Conservation (phyloP, 2,888 invertebrate species). For the Idaea aversata region DNA sequence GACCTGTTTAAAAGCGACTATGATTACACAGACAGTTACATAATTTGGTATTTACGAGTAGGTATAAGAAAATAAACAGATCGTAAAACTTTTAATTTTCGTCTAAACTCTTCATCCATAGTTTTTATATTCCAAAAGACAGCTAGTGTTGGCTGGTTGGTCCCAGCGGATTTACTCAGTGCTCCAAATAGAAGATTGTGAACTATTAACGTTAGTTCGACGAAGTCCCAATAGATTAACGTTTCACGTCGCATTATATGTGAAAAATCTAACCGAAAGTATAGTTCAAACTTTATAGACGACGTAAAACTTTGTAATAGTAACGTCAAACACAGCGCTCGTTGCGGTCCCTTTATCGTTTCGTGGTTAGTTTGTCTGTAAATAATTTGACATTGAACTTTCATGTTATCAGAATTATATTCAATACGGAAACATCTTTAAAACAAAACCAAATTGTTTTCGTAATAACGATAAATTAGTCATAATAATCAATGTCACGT, state of each 20-base stretch:
- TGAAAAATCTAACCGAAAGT: slow-evolving; percentile 36
- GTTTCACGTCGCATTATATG: slow-evolving; percentile 32
- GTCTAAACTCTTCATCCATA: slow-evolving; percentile 17
- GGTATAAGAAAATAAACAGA: neutral
- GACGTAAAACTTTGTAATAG: slow-evolving; percentile 31
- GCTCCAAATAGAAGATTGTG: slow-evolving; percentile 50
- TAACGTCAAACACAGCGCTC: slow-evolving; percentile 11
- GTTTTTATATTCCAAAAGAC: slow-evolving; percentile 33
- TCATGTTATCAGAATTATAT: neutral
- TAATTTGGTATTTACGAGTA: too few species aligned
- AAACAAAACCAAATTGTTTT: neutral
- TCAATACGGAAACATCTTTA: neutral
- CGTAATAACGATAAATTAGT: neutral
- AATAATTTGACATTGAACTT: slow-evolving; percentile 15
- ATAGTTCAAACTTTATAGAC: slow-evolving; percentile 33
- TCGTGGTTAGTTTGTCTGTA: slow-evolving; percentile 23
- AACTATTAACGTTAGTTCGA: slow-evolving; percentile 50
- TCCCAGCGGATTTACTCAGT: slow-evolving; percentile 48
- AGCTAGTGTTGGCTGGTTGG: slow-evolving; percentile 13
- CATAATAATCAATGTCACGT: neutral
- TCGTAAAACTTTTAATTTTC: neutral
- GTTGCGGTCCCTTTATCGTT: slow-evolving; percentile 17
- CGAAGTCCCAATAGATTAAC: slow-evolving; percentile 41
- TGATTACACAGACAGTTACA: too few species aligned
- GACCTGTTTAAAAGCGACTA: too few species aligned